Evolutionary conservation across 2,797 vertebrate genomes (phyloP).

Genomic region (Catharus ustulatus): DNA sequence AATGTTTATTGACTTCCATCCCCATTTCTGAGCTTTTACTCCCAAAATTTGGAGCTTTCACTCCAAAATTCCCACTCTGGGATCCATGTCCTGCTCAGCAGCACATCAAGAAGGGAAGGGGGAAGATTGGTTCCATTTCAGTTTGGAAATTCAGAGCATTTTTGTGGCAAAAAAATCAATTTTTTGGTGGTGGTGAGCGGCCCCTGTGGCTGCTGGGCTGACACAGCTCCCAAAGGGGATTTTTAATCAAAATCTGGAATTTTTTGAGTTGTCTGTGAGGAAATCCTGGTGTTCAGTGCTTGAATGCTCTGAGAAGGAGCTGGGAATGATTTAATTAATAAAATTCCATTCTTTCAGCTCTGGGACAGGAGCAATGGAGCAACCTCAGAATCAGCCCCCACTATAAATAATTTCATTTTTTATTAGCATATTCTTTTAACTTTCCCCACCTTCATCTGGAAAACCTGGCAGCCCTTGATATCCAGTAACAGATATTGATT

Average conservation of each 20-base stretch:
- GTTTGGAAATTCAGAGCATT: background rate
- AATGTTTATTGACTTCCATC: background rate
- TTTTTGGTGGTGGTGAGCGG: accelerated
- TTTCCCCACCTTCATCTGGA: background rate
- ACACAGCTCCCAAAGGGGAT: accelerated
- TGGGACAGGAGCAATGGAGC: background rate
- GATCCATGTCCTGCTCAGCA: background rate
- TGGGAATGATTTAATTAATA: background rate
- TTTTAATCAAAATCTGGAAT: background rate
- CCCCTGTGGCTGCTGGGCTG: background rate
- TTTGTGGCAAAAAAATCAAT: accelerated
- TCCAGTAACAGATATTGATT: background rate
- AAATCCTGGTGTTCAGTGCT: accelerated
- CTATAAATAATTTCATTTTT: background rate
- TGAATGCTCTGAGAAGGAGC: background rate
- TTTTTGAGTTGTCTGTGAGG: accelerated
- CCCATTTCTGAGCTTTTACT: background rate
- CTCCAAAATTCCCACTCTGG: background rate
- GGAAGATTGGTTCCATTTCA: accelerated
- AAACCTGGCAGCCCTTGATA: background rate
- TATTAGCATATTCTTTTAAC: background rate
- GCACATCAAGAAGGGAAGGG: too few relatives aligned
- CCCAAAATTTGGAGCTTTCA: background rate
- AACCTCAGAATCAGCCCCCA: accelerated
- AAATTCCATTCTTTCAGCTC: background rate